phyloP scores from a whole-genome alignment of 2,113 vertebrate genomes.

The Theropithecus gelada region DNA sequence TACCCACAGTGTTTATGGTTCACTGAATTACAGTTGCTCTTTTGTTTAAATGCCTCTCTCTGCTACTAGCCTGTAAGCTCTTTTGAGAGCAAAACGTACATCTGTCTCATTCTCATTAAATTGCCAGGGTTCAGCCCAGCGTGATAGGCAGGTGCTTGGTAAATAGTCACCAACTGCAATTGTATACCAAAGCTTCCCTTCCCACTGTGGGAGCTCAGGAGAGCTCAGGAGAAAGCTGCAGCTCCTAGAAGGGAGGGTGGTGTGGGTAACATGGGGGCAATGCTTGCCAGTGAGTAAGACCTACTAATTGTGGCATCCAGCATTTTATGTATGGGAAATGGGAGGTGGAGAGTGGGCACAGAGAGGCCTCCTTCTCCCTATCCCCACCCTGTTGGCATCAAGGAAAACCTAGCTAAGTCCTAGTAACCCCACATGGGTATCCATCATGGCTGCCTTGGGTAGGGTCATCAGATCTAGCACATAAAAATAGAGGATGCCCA shows the following conservation, averaged over 20 bases:
- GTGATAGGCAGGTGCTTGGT: not conserved
- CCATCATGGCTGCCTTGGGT: not conserved
- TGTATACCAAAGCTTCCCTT: not conserved
- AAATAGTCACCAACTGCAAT: not conserved
- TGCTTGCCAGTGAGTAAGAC: not conserved
- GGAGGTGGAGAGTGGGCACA: not conserved
- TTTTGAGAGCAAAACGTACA: not conserved
- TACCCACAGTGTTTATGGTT: not conserved
- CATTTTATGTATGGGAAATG: not conserved
- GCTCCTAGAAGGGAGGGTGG: not conserved
- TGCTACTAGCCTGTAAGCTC: not conserved
- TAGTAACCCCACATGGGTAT: not conserved
- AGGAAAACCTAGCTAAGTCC: not conserved
- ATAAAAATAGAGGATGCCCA: not conserved
- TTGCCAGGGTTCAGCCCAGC: not conserved
- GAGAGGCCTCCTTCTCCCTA: not conserved
- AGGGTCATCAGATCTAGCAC: not conserved
- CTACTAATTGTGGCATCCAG: not conserved
- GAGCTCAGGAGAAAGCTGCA: not conserved
- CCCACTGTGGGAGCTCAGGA: not conserved
- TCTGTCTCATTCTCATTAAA: not conserved
- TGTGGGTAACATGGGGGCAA: too few species aligned
- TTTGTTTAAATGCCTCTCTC: not conserved
- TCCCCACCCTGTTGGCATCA: not conserved
- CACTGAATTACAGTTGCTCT: not conserved